phyloP scores from a whole-genome alignment of 2,888 invertebrate genomes.

The Drosophila mettleri region DNA sequence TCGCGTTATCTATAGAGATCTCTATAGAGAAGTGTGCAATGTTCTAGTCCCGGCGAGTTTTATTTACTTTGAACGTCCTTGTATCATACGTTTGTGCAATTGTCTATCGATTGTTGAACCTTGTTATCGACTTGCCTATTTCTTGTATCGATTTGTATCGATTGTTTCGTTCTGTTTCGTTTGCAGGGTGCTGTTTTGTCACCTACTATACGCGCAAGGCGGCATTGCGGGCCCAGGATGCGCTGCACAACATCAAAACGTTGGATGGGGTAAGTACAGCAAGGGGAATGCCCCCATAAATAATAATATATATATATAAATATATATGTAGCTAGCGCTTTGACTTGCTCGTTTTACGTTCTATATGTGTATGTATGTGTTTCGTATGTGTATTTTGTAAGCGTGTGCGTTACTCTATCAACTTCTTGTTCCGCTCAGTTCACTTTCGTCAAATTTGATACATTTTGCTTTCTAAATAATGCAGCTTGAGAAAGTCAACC shows the following conservation, averaged over 20 bases:
- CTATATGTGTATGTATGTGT: conserved; percentile 45
- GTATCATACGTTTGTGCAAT: conserved; percentile 64
- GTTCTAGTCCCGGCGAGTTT: conserved; percentile 9
- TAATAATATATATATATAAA: conserved; percentile 2
- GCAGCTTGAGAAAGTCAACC: conserved; percentile 73
- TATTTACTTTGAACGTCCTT: conserved; percentile 48
- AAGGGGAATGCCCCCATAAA: conserved; percentile 1
- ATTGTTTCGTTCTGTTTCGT: conserved; percentile 85
- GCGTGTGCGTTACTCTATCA: conserved; percentile 16
- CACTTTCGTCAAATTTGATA: conserved; percentile 21
- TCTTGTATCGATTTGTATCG: conserved; percentile 70
- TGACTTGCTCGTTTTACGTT: conserved; percentile 65
- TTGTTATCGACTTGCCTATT: conserved; percentile 54
- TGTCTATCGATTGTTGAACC: conserved; percentile 62
- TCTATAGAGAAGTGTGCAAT: conserved; percentile 14
- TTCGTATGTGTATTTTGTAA: conserved; percentile 28
- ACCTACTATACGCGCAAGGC: conserved; percentile 99
- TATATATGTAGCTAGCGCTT: conserved; percentile 53
- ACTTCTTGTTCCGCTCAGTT: conserved; percentile 12
- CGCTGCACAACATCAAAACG: conserved; percentile 99
- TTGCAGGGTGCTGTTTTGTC: conserved; percentile 99
- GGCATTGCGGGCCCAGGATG: conserved; percentile 99
- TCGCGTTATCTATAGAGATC: conserved; percentile 8
- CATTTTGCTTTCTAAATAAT: conserved; percentile 60
- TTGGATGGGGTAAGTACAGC: conserved; percentile 95